These are phyloP conservation scores for Poecilia latipinna DNA, from an alignment of 2,113 vertebrate genomes.

Conservation along the genomic window DNA sequence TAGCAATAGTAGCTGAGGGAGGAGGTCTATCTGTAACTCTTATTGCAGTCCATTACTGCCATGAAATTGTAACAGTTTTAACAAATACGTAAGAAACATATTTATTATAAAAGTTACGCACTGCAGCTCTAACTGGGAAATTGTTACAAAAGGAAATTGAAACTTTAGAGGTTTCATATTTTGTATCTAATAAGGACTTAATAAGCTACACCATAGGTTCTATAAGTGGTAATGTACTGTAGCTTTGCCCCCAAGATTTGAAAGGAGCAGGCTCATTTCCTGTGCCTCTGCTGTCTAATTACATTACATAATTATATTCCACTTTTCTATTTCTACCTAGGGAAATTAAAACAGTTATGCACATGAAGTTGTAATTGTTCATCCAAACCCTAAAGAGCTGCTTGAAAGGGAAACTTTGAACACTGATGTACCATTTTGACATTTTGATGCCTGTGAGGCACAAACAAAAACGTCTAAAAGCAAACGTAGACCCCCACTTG, in stretches of 20 bases:
- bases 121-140: background rate
- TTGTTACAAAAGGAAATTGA: background rate
- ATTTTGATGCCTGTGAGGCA: background rate
- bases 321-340: constrained; percentile 34
- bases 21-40: too few relatives aligned
- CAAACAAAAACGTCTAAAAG: background rate
- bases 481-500: too few relatives aligned
- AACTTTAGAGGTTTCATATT: background rate
- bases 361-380: constrained; percentile 48
- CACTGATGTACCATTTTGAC: background rate
- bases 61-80: too few relatives aligned
- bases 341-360: constrained; percentile 64
- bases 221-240: constrained; percentile 41
- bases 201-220: constrained; percentile 18
- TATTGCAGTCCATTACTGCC: too few relatives aligned
- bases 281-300: constrained; percentile 49
- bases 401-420: background rate
- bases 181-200: background rate
- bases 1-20: too few relatives aligned
- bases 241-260: constrained; percentile 49
- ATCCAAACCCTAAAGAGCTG: constrained; percentile 28
- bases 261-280: constrained; percentile 52
- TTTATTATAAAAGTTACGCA: too few relatives aligned
- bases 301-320: constrained; percentile 55
- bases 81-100: too few relatives aligned